Base-by-base conservation (phyloP, 2,888 invertebrate species). In the Macrostomum cliftonense region DNA sequence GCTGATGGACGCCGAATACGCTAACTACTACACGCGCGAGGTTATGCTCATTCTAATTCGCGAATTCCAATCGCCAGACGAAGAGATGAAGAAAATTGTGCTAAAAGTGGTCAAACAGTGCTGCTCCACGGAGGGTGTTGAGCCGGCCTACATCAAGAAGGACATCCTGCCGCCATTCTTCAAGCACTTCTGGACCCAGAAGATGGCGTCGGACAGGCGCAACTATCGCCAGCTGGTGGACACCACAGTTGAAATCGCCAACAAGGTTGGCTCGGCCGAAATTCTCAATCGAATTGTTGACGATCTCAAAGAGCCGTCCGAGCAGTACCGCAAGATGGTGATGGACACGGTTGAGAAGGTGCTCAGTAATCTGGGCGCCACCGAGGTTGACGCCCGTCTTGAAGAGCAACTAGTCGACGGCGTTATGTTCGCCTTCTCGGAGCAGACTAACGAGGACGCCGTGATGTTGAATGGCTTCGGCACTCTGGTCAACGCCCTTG, bases 31-130 rank as follows among this genome's bases (percentile, higher is more conserved):
- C 67, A 99, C 97, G 1, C 78, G 93, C 59, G 97, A 99, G 80
- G 97, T 93, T 68, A 91, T 91, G 91, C 74, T 89, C 71, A 97
- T 97, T 70, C 76, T 99, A 21, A 95, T 97, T 61, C 79, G 97
- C 71, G 97, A 99, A 76, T 99, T 99, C 71, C 93, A 93, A 73
- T 95, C 95, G 50, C 97, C 97, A 1, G 97, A 99, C 70, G 97
- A 99, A 71, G 97, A 99, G 77, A 99, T 99, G 97, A 99, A 99
- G 72, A 99, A 99, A 69, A 99, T 99, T 74, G 97, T 99, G 0
- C 75, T 99, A 55, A 99, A 99, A 77, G 51, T 51, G 13, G 97
- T 99, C 52, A 99, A 99, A 71, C 97, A 99, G 73, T 99, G 97
- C 73, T 99, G 97, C 67, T 93, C 89, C 12, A 99, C 97, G 0